These are phyloP conservation scores for Cybosia mesomella DNA, from an alignment of 2,888 invertebrate species.

Conservation along the genomic window DNA sequence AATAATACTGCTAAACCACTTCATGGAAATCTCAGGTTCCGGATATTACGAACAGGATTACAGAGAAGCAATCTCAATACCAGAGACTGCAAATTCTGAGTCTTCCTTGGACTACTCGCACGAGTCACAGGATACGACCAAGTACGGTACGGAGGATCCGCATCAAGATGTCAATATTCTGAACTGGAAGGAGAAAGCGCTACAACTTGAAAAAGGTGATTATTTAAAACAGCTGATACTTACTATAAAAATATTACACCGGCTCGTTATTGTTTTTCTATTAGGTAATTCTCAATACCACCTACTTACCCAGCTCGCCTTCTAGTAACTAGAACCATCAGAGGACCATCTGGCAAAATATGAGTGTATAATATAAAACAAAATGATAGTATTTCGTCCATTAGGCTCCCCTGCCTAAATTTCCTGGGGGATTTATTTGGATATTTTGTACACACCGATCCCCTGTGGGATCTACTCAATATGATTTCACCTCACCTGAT, in stretches of 20 bases:
- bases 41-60: constrained; percentile 77
- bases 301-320: no score
- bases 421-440: not conserved
- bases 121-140: constrained; percentile 72
- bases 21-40: constrained; percentile 52
- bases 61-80: constrained; percentile 62
- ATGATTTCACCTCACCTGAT: no score
- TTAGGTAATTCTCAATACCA: no score
- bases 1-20: not conserved
- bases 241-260: not conserved
- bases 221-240: not conserved
- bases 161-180: constrained; percentile 60
- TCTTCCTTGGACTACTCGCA: constrained; percentile 79
- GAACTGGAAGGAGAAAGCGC: constrained; percentile 87
- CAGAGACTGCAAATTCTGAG: constrained; percentile 73
- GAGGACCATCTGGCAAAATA: no score
- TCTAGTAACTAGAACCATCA: no score
- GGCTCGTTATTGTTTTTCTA: no score
- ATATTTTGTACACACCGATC: no score
- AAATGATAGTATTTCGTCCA: no score
- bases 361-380: no score
- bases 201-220: constrained; percentile 88
- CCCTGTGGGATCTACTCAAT: no score
- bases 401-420: not conserved
- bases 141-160: constrained; percentile 63